These are phyloP conservation scores for Novumbra hubbsi DNA, from an alignment of 2,797 vertebrate genomes.

Conservation along the genomic window DNA sequence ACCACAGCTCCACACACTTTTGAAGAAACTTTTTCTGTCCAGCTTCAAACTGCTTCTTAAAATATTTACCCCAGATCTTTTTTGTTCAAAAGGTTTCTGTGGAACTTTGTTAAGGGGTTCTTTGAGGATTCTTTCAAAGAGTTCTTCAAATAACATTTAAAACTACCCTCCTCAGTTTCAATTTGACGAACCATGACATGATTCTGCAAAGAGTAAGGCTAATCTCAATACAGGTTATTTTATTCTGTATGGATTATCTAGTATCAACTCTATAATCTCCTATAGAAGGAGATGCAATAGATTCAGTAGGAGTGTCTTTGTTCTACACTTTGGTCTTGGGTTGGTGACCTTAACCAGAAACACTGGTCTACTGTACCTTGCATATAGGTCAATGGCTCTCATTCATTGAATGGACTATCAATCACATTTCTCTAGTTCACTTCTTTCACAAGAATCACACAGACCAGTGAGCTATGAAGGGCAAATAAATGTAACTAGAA, in stretches of 20 bases:
- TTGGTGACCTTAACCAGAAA: conserved; percentile 38
- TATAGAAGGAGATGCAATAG: conserved; percentile 48
- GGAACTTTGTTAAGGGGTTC: too few relatives aligned
- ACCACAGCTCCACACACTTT: too few relatives aligned
- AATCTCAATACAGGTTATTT: conserved; percentile 35
- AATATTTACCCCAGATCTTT: too few relatives aligned
- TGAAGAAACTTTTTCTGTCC: too few relatives aligned
- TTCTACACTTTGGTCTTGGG: conserved; percentile 61
- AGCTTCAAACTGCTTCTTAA: too few relatives aligned
- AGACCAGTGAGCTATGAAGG: conserved; percentile 33
- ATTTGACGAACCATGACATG: too few relatives aligned
- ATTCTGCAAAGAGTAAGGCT: background rate
- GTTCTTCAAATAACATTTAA: too few relatives aligned
- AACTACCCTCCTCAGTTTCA: background rate
- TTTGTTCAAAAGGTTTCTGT: too few relatives aligned
- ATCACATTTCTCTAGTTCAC: conserved; percentile 52
- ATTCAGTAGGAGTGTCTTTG: conserved; percentile 16
- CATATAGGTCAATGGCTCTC: conserved; percentile 56
- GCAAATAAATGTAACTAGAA: conserved; percentile 45
- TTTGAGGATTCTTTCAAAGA: too few relatives aligned
- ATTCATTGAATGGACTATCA: conserved; percentile 66
- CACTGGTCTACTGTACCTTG: too few relatives aligned
- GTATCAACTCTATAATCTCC: background rate
- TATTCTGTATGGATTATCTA: conserved; percentile 29
- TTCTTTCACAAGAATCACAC: conserved; percentile 31